Conservation (phyloP, 2,113 vertebrate species). For the Ameiurus melas region DNA sequence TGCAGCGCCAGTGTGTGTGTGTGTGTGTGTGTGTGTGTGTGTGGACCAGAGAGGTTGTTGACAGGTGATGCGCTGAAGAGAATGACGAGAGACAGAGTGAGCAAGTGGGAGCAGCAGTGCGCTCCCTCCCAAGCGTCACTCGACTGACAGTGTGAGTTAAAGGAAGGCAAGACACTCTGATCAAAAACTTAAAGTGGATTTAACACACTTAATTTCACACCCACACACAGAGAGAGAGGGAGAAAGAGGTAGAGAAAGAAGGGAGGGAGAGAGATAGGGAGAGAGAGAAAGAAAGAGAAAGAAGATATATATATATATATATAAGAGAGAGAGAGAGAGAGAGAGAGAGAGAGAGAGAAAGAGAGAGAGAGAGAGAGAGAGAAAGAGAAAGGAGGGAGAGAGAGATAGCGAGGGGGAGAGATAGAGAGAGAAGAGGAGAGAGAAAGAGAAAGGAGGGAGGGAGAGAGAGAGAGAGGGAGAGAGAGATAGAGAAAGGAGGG, state of each 20-base stretch:
- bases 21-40: conserved; percentile 31
- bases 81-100: conserved; percentile 20
- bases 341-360: neutral
- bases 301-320: too few relatives aligned
- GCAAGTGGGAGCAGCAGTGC: conserved; percentile 26
- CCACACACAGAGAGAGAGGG: neutral
- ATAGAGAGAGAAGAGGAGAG: too few relatives aligned
- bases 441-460: too few relatives aligned
- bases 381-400: too few relatives aligned
- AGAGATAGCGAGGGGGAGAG: too few relatives aligned
- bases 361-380: neutral
- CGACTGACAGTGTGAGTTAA: conserved; percentile 36
- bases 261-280: neutral
- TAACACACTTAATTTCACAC: conserved; percentile 21
- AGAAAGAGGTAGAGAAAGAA: neutral
- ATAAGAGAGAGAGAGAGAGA: too few relatives aligned
- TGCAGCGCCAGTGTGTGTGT: conserved; percentile 25
- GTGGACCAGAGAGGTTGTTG: conserved; percentile 22
- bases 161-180: conserved; percentile 1
- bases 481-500: neutral
- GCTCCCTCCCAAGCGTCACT: conserved; percentile 27
- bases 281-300: too few relatives aligned
- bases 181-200: conserved; percentile 11
- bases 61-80: conserved; percentile 38
- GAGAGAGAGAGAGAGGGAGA: neutral